These are phyloP conservation scores for Leptinotarsa haldemani DNA, from an alignment of 2,888 invertebrate species.

Conservation along the genomic window DNA sequence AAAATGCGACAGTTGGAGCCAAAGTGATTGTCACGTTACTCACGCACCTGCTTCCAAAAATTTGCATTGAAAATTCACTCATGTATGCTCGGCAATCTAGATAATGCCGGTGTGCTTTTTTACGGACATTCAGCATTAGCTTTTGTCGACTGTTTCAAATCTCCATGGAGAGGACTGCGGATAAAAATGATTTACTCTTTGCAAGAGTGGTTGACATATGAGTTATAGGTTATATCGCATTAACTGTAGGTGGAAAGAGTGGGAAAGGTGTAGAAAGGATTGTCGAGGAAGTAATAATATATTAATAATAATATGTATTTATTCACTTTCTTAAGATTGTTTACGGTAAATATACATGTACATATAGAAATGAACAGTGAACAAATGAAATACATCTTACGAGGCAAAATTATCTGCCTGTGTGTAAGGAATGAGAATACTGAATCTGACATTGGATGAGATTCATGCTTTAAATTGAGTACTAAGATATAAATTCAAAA, in stretches of 20 bases:
- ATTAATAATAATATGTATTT: too few species aligned
- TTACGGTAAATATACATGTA: too few species aligned
- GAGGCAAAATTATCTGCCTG: too few species aligned
- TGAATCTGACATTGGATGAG: too few species aligned
- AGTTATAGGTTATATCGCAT: slow-evolving; percentile 1
- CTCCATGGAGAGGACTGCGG: slow-evolving; percentile 5
- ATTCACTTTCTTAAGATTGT: too few species aligned
- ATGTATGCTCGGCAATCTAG: slow-evolving; percentile 20
- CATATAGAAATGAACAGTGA: too few species aligned
- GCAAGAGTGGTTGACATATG: slow-evolving; percentile 7
- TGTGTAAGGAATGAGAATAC: too few species aligned
- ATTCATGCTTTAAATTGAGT: too few species aligned
- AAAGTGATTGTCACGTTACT: slow-evolving; percentile 35
- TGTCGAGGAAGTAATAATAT: background rate
- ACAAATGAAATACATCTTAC: too few species aligned
- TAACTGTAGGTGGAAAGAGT: background rate
- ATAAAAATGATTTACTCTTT: slow-evolving; percentile 10
- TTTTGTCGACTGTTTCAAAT: slow-evolving; percentile 18
- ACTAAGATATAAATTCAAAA: too few species aligned
- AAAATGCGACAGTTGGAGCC: slow-evolving; percentile 27
- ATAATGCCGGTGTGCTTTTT: slow-evolving; percentile 14
- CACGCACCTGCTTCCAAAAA: slow-evolving; percentile 40
- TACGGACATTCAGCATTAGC: slow-evolving; percentile 17
- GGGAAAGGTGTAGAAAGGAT: background rate
- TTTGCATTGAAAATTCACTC: slow-evolving; percentile 37